Percentiles rank a stretch among this genome's conserved stretches.
Evolutionary conservation across 2,797 vertebrate genomes (phyloP).

Genomic region (Synaphobranchus kaupii): DNA sequence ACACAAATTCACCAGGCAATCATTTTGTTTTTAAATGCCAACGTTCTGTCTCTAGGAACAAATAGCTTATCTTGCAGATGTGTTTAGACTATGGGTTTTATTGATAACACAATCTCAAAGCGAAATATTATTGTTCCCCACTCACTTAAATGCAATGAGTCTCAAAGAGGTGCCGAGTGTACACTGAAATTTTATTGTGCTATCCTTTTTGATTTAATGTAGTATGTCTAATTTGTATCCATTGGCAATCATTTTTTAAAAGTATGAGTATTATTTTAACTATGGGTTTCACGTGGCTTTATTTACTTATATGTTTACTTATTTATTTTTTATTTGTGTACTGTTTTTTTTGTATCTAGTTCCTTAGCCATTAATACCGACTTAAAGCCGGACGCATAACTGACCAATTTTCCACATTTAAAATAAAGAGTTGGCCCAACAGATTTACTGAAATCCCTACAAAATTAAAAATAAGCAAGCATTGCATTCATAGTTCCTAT

Average conservation of each 20-base stretch:
- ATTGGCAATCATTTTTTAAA: not conserved
- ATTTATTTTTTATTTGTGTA: not conserved
- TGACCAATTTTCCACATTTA: not conserved
- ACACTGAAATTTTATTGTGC: no score
- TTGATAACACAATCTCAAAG: not conserved
- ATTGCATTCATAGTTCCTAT: slow-evolving; percentile 10
- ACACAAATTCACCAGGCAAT: not conserved
- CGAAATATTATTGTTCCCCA: no score
- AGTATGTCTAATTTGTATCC: no score
- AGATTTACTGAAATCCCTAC: not conserved
- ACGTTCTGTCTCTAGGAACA: not conserved
- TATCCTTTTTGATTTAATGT: no score
- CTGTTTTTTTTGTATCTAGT: not conserved
- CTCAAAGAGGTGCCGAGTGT: no score
- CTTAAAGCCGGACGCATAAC: not conserved
- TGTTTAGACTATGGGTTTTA: not conserved
- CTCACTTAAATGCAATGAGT: no score
- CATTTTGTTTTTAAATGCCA: no score
- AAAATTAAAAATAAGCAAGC: slow-evolving; percentile 26
- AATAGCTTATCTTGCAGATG: not conserved
- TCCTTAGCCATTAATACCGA: slow-evolving; percentile 37
- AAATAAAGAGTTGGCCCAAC: not conserved
- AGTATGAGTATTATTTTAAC: slow-evolving; percentile 46
- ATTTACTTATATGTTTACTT: not conserved
- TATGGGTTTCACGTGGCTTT: not conserved